A percentile compares a stretch with the other conserved stretches of the same genome.
Conservation (phyloP, 2,797 vertebrate species). For the Orestias chungarensis region DNA sequence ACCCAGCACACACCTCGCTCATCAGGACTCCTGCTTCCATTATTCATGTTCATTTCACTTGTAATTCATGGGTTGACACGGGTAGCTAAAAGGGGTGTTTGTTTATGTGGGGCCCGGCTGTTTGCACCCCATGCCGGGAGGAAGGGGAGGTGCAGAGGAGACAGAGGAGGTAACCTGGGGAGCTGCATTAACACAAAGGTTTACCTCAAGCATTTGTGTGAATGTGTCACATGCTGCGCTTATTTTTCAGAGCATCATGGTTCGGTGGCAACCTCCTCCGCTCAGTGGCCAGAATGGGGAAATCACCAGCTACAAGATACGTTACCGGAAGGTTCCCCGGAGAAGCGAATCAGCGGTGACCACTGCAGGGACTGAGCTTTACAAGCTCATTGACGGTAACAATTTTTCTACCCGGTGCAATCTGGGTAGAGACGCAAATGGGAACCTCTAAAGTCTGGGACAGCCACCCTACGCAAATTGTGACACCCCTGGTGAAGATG, state of each 20-base stretch:
- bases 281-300: conserved; percentile 88
- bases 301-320: conserved; percentile 93
- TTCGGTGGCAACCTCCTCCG: conserved; percentile 94
- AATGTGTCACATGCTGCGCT: conserved; percentile 7
- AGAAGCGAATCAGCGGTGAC: conserved; percentile 91
- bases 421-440: background rate
- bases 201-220: conserved; percentile 1
- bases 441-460: background rate
- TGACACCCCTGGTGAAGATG: background rate
- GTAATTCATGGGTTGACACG: conserved; percentile 32
- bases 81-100: conserved; percentile 25
- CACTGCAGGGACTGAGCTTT: conserved; percentile 87
- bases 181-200: conserved; percentile 1
- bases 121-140: conserved; percentile 11
- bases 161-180: conserved; percentile 8
- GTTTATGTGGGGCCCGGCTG: conserved; percentile 27
- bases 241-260: conserved; percentile 86
- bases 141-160: conserved; percentile 4
- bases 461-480: background rate
- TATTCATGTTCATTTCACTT: conserved; percentile 63
- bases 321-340: conserved; percentile 91
- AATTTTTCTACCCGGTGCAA: no score
- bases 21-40: conserved; percentile 37
- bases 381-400: conserved; percentile 91
- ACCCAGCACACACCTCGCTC: conserved; percentile 24